Conservation (phyloP, 2,888 invertebrate genomes). For the Drosophila buzzatii region DNA sequence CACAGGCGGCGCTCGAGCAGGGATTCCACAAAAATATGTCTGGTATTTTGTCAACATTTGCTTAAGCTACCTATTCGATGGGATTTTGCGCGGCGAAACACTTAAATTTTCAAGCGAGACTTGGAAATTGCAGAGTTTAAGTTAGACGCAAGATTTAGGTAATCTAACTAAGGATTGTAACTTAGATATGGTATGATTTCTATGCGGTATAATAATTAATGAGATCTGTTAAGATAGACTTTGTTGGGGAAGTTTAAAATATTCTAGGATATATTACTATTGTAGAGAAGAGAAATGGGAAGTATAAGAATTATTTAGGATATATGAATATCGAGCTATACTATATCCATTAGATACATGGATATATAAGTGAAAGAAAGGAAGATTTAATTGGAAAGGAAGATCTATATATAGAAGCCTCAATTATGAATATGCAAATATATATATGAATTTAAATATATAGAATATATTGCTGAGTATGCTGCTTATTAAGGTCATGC, state of each 20-base stretch:
- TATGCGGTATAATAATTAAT: no score
- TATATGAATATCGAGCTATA: no score
- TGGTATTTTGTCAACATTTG: slow-evolving; percentile 22
- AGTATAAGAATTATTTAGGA: no score
- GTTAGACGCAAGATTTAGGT: neutral
- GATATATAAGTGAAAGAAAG: no score
- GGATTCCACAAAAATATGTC: slow-evolving; percentile 15
- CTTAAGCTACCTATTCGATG: slow-evolving; percentile 19
- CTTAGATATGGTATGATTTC: no score
- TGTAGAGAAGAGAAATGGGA: no score
- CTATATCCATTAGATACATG: no score
- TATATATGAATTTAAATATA: neutral
- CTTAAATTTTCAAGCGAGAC: neutral
- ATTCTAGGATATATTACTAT: no score
- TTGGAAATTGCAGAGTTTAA: neutral
- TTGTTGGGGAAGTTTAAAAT: no score
- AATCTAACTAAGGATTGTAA: no score
- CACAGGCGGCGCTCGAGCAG: slow-evolving; percentile 22
- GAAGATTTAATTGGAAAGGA: no score
- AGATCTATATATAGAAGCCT: neutral
- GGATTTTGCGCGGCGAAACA: neutral
- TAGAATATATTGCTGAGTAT: neutral
- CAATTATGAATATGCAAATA: neutral
- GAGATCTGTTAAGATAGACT: no score
- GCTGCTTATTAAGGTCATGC: neutral